Base-by-base conservation (phyloP, 2,888 invertebrate genomes). In the Kuschelorhynchus macadamiae region DNA sequence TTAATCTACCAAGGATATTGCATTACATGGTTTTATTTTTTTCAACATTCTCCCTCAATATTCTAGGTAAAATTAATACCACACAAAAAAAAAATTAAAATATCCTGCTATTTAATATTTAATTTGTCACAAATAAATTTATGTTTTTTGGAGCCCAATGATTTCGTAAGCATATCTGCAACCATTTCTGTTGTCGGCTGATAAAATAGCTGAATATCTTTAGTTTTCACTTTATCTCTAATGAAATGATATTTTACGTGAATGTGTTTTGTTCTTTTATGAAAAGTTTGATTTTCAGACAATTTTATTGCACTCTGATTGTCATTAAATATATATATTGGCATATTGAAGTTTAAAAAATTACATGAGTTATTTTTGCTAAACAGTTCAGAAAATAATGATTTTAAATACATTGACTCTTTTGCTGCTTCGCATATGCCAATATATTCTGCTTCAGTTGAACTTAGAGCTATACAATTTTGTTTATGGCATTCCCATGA, bases 391-490 rank as follows among this genome's bases (percentile, higher is more conserved):
- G 12, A 14, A 11, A 2, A 39, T 16, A 39, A 39, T 39, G 39
- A n/a, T 14, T 39, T 16, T 11, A 39, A 39, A 39, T 39, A 39
- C 3, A 39, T 11, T 14, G 39, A n/a, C 9, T 39, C 39, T 16
- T 39, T 39, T 39, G 39, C 39, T 4, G 39, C 39, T 16, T 39
- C 39, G 4, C 12, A n/a, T 5, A 39, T 39, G 2, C 12, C 64
- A 1, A 49, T 49, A 12, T 49, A 49, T n/a, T 36, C 36, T 41
- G 25, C 18, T 17, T 53, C 39, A 3, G 56, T 56, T 5, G 32
- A 14, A 56, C 56, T 56, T 41, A 56, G 14, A 7, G 56, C 56
- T 11, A 42, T 33, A 18, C 41, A 42, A 20, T 41, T 56, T 42
- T 56, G 56, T 25, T 3, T 25, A 25, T 7, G 7, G 25, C 25